phyloP scores from a whole-genome alignment of 2,113 vertebrate species.

The Cercopithecus mona region DNA sequence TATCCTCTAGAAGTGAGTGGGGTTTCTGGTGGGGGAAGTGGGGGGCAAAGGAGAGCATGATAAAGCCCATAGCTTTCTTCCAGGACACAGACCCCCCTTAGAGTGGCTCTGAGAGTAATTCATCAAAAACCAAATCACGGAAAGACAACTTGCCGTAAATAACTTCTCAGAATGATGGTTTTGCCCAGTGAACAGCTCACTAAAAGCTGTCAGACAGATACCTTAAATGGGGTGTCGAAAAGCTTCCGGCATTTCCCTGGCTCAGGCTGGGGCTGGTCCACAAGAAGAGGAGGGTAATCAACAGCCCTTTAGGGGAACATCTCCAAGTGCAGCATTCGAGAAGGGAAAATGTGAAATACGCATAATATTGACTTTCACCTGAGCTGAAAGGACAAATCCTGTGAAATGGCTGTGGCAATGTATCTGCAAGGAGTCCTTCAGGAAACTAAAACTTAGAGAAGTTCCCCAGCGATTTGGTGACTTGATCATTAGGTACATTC shows the following conservation, averaged over 20 bases:
- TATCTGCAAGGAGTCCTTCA: background rate
- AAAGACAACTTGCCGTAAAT: slow-evolving; percentile 7
- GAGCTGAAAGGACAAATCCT: background rate
- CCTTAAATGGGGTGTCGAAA: background rate
- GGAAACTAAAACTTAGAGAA: background rate
- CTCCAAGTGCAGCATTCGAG: background rate
- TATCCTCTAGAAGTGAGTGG: background rate
- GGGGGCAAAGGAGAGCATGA: background rate
- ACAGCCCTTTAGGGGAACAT: background rate
- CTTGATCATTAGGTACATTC: background rate
- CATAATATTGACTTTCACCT: background rate
- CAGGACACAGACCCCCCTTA: background rate
- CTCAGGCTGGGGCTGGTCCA: background rate
- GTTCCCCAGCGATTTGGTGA: background rate
- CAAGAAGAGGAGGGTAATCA: background rate
- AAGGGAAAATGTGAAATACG: background rate
- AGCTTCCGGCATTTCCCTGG: background rate
- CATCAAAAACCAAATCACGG: slow-evolving; percentile 34
- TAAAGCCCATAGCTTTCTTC: background rate
- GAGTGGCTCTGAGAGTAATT: background rate
- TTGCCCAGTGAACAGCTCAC: background rate
- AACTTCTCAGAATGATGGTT: slow-evolving; percentile 11
- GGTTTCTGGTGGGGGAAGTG: background rate
- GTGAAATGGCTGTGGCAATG: background rate
- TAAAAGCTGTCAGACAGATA: slow-evolving; percentile 4